Evolutionary conservation across 2,113 vertebrate genomes (phyloP), one percentile per base, ranked within the genome.

Genomic region (Lepidothrix coronata): DNA sequence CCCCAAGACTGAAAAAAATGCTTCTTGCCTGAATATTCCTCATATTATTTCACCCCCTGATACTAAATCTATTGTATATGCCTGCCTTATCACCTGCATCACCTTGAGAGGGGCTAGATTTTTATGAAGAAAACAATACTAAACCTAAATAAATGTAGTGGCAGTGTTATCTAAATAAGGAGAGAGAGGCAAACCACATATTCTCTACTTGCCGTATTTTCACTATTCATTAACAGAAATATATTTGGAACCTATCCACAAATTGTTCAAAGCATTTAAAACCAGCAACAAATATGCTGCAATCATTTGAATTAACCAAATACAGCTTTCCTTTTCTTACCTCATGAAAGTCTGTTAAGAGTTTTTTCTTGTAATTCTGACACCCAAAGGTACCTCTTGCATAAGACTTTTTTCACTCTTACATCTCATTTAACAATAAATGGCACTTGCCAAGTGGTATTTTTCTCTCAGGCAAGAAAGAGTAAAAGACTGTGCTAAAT

Each of bases 61-160:
- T 94, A 80, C 62, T 94, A 92, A 96, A 95, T 89, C 55, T 94
- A 43, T 94, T 94, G 67, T 94, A 80, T 74, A 55, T 95, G 67
- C 68, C 88, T 97, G 23, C 19, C 92, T 97, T 95, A 97, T 96
- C 87, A n/a, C 37, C 79, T 96, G 33, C 91, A 93, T 96, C 67
- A n/a, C 79, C 91, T 94, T 44, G 44, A 94, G 80, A 91, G 77
- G 73, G 54, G 27, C 78, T 85, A 62, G 89, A 94, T 89, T 93
- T 91, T 89, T 81, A 71, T 96, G 85, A 96, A 90, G 80, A 95
- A 98, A 97, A 89, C 86, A 97, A 59, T 70, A 68, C 44, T 81
- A 75, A 96, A 95, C 82, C 52, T 59, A 93, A 96, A 95, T 82
- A 87, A 88, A 91, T 79, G 55, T 80, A 71, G 52, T 91, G 57